These are phyloP conservation scores for Anguilla rostrata DNA, from an alignment of 2,113 vertebrate species.

Conservation along the genomic window DNA sequence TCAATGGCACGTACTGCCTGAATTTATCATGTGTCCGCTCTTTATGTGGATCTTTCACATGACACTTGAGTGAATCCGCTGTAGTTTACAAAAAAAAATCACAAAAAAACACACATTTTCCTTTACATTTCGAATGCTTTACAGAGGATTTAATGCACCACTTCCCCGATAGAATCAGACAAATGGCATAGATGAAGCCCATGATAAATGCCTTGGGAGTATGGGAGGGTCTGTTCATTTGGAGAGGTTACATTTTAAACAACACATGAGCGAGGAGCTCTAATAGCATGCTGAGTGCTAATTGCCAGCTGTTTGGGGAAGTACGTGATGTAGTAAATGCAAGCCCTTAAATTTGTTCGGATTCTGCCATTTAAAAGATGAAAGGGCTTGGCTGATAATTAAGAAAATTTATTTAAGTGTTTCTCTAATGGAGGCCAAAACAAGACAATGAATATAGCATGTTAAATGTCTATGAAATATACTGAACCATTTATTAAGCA, in stretches of 20 bases:
- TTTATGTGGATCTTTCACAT: not conserved
- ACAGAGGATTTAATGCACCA: not conserved
- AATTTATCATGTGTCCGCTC: not conserved
- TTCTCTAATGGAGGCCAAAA: no score
- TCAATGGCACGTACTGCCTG: not conserved
- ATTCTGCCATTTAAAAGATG: not conserved
- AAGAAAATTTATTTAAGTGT: not conserved
- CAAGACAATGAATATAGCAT: no score
- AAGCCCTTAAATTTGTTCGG: not conserved
- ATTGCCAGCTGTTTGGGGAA: not conserved
- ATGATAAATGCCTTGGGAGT: not conserved
- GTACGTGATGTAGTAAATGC: not conserved
- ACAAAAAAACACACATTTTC: not conserved
- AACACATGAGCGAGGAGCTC: not conserved
- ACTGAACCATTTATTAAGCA: constrained; percentile 57
- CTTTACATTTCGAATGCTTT: not conserved
- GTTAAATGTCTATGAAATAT: no score
- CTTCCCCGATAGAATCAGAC: not conserved
- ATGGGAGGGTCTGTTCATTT: not conserved
- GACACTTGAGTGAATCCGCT: not conserved
- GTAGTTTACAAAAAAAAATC: not conserved
- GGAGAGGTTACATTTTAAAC: not conserved
- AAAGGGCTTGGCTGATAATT: constrained; percentile 11
- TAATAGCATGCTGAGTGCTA: not conserved
- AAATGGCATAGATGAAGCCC: not conserved